Percentiles rank a stretch among this genome's conserved stretches.
Evolutionary conservation across 92 coral and sea anemone genomes (phyloP).

Genomic region (Umimayanthus chanpuru): DNA sequence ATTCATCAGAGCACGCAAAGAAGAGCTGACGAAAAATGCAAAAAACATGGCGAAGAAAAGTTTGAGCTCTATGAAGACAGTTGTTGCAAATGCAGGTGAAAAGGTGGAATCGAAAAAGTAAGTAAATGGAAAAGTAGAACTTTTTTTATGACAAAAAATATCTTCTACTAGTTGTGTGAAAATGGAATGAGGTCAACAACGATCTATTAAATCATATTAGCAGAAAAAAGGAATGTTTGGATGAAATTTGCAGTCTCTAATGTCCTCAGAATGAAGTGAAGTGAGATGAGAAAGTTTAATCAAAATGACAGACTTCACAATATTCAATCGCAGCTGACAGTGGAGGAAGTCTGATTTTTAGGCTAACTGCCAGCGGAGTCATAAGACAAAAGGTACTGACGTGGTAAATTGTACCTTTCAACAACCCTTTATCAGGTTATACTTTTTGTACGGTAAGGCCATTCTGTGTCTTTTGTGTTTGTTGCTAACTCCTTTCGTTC

Average conservation of each 20-base stretch:
- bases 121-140: not conserved
- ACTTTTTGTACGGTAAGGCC: not conserved
- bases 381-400: not conserved
- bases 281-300: not conserved
- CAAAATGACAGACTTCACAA: not conserved
- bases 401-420: no score
- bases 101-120: constrained; percentile 74
- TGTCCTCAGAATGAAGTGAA: not conserved
- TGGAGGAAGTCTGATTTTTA: not conserved
- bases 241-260: no score
- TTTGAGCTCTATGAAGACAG: constrained; percentile 79
- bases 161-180: not conserved
- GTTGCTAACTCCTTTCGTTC: not conserved
- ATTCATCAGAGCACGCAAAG: constrained; percentile 63
- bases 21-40: constrained; percentile 68
- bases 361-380: not conserved
- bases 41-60: constrained; percentile 76
- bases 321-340: not conserved
- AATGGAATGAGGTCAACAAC: not conserved
- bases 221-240: not conserved
- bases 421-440: no score
- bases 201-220: not conserved
- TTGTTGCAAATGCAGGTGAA: constrained; percentile 86
- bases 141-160: not conserved
- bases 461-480: not conserved